phyloP scores from a whole-genome alignment of 2,797 vertebrate genomes.

The Avahi laniger region DNA sequence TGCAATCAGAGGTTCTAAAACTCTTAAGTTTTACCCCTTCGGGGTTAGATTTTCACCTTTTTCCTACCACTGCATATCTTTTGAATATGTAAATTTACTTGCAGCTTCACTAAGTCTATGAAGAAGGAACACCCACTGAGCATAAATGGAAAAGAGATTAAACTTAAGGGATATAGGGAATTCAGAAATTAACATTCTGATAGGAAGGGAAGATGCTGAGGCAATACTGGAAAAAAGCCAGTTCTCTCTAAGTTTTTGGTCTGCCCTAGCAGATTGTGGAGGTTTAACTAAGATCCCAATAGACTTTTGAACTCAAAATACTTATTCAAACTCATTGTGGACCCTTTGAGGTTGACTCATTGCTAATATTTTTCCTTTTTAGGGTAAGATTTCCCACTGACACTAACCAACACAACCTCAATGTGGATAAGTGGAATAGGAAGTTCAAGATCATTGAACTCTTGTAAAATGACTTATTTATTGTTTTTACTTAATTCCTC shows the following conservation, averaged over 20 bases:
- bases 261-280: background rate
- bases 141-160: constrained; percentile 60
- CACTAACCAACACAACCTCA: constrained; percentile 72
- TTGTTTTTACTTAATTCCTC: constrained; percentile 78
- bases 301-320: constrained; percentile 69
- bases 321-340: constrained; percentile 75
- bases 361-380: constrained; percentile 74
- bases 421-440: constrained; percentile 66
- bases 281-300: constrained; percentile 66
- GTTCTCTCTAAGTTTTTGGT: background rate
- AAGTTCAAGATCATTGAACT: constrained; percentile 75
- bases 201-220: constrained; percentile 50
- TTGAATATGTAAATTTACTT: constrained; percentile 29
- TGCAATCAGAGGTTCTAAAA: constrained; percentile 30
- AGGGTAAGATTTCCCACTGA: constrained; percentile 75
- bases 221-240: constrained; percentile 61
- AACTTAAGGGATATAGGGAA: constrained; percentile 22
- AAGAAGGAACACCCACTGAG: constrained; percentile 55
- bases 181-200: constrained; percentile 55
- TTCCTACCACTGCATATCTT: background rate
- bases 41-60: background rate
- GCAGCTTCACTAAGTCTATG: background rate
- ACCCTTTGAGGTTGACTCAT: constrained; percentile 66
- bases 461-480: constrained; percentile 77
- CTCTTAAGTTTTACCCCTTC: background rate